Evolutionary conservation across 92 coral and sea anemone genomes (phyloP), one percentile per base, ranked within the genome.

Genomic region (Epizoanthus rinbou): DNA sequence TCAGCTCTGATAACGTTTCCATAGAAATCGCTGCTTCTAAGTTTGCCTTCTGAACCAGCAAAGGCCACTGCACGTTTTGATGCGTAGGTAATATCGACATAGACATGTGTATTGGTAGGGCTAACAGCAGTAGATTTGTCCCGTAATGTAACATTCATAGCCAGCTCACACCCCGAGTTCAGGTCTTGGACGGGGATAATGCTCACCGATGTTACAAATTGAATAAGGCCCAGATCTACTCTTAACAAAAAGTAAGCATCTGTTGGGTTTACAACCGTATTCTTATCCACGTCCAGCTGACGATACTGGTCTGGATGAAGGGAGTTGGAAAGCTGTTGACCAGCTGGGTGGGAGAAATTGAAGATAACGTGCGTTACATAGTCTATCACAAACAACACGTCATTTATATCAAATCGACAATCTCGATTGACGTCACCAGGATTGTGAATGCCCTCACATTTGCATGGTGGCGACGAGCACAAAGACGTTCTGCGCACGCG

Each of bases 351-450:
- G 11, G 91, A 62, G 60, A 88, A 85, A 41, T 84, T 80, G 50
- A 80, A 79, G 69, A 66, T 6, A 7, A 67, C 73, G 45, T 47
- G 81, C 17, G 91, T 69, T 69, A 59, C 74, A 54, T 79, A 84
- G 23, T 70, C 73, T 54, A 88, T 82, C 18, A 88, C 88, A 79
- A 88, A 88, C 24, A 79, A 43, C 10, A 72, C 89, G 72, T 88
- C 91, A 28, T 76, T 73, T 65, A 88, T 66, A 71, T 85, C 91
- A 80, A 85, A 85, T 21, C 62, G 57, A 33, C 91, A 88, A 74
- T 88, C 91, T 52, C 75, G 75, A 81, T 88, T 88, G 16, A 88
- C 85, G 71, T 88, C 91, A 17, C 91, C 91, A 39, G 88, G 88
- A 11, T 39, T 68, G 1, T 23, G 15, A 17, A 66, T 54, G 14